phyloP scores from a whole-genome alignment of 2,113 vertebrate species.

The Phaethornis superciliosus region DNA sequence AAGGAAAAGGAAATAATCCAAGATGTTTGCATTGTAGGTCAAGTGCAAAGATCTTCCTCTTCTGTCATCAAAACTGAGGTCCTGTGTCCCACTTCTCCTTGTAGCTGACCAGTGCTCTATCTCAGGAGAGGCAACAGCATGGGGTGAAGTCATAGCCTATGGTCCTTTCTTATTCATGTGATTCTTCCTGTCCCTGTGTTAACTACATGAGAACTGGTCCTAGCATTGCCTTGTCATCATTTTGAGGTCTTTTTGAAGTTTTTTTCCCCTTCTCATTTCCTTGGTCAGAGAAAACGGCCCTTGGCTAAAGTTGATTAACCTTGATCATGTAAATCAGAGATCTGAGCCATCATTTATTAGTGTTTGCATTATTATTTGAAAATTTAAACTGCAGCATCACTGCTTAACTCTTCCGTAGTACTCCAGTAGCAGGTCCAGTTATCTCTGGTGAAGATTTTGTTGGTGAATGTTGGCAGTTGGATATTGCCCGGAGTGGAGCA shows the following conservation, averaged over 20 bases:
- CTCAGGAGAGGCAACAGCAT: not conserved
- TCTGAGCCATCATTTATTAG: not conserved
- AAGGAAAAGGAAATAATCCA: not conserved
- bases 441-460: not conserved
- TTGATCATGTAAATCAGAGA: fast-evolving
- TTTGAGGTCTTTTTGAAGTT: not conserved
- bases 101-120: not conserved
- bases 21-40: not conserved
- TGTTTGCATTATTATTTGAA: not conserved
- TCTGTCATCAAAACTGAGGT: not conserved
- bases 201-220: not conserved
- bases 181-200: not conserved
- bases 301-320: not conserved
- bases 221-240: not conserved
- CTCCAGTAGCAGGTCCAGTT: not conserved
- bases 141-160: not conserved
- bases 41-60: not conserved
- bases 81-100: not conserved
- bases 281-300: not conserved
- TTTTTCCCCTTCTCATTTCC: not conserved
- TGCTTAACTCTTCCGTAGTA: not conserved
- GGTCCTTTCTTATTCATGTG: not conserved
- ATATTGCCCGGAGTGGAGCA: not conserved
- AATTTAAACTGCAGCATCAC: not conserved
- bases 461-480: not conserved